These are phyloP conservation scores for Mesitornis unicolor DNA, from an alignment of 2,113 vertebrate genomes.

Conservation along the genomic window DNA sequence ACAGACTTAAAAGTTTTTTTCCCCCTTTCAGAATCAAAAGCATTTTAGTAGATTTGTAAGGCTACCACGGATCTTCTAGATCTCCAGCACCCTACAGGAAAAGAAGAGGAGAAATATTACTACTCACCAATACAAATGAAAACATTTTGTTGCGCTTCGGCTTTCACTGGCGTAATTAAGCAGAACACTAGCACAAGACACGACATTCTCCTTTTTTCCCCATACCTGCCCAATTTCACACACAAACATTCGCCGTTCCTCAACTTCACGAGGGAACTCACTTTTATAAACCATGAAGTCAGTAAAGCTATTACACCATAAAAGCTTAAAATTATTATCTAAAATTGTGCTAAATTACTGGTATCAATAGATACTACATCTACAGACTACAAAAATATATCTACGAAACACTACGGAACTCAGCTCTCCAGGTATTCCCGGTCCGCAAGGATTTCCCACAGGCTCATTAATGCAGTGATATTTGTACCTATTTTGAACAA, in stretches of 20 bases:
- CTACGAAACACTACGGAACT: neutral
- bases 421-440: neutral
- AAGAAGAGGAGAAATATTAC: slow-evolving; percentile 79
- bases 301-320: neutral
- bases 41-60: slow-evolving; percentile 84
- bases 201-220: neutral
- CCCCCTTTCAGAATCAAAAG: slow-evolving; percentile 88
- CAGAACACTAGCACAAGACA: slow-evolving; percentile 35
- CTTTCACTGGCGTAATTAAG: slow-evolving; percentile 49
- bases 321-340: neutral
- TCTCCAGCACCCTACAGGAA: slow-evolving; percentile 92
- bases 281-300: neutral
- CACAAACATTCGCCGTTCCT: neutral
- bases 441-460: neutral
- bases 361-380: neutral
- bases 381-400: neutral
- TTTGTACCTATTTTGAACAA: neutral
- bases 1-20: slow-evolving; percentile 81
- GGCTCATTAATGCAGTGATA: neutral
- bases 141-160: slow-evolving; percentile 57
- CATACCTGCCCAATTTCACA: neutral
- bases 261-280: neutral
- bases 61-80: slow-evolving; percentile 97
- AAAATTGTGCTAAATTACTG: neutral
- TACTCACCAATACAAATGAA: slow-evolving; percentile 63